Evolutionary conservation across 2,113 vertebrate species (phyloP), one percentile per base, ranked within the genome.

Genomic region (Ciconia boyciana): DNA sequence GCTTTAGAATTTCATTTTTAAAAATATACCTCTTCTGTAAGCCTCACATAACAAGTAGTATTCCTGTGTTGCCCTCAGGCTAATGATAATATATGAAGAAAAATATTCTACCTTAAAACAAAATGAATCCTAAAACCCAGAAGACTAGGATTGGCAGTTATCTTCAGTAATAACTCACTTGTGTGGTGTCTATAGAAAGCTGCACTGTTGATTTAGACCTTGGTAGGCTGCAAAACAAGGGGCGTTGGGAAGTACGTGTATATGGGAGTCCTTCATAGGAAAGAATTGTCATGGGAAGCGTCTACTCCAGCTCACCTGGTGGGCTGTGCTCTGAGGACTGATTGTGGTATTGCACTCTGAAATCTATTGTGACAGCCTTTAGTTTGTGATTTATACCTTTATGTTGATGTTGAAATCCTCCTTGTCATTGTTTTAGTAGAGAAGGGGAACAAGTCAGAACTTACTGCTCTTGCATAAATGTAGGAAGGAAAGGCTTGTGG

Each of bases 161-260:
- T 10, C 49, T 84, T 62, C 31, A 51, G 68, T 4, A 43, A 18
- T n/a, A 49, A n/a, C 25, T 51, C 7, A 1, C 43, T 58, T 41
- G 39, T 14, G 20, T 29, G 34, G 25, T 24, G 36, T 44, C 62
- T 44, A 2, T 10, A 48, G 58, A 21, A 43, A 54, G 13, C 44
- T 49, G 31, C 58, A 4, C 48, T 61, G 36, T 51, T 4, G 2
- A 5, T 32, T 75, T 57, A 61, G 46, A 31, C 46, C 29, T 43
- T 39, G 34, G 7, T 9, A 48, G 41, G 46, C 81, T 66, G 62
- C 0, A 1, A 83, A 58, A 58, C 17, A 31, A 26, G n/a, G 58
- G 81, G 28, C 4, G 0, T 39, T 72, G 79, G 51, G 62, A 65
- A 32, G 28, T n/a, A 2, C 0, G 10, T 54, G 0, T 14, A 16